phyloP scores from a whole-genome alignment of 2,888 invertebrate species.

The Chloroclystis v-ata region DNA sequence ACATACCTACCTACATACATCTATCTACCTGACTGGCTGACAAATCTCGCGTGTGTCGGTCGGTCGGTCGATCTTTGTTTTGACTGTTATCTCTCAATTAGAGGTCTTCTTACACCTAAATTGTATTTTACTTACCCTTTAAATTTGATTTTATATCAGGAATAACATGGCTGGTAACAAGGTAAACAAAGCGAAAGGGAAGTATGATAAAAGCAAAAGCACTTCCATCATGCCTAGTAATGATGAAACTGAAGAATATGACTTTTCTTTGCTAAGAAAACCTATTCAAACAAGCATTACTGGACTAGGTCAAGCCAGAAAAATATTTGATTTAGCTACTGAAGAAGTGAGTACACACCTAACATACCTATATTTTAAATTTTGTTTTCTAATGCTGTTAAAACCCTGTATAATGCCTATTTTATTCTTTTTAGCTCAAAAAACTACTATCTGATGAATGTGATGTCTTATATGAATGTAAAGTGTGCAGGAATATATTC shows the following conservation, averaged over 20 bases:
- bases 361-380: not conserved
- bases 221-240: constrained; percentile 40
- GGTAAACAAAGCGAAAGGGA: constrained; percentile 61
- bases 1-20: constrained; percentile 4
- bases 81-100: too few species aligned
- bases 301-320: constrained; percentile 83
- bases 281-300: constrained; percentile 83
- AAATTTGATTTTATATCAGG: not conserved
- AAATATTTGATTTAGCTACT: constrained; percentile 85
- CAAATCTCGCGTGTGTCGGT: not conserved
- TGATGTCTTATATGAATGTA: constrained; percentile 93
- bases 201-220: constrained; percentile 47
- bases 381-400: not conserved
- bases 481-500: constrained; percentile 90
- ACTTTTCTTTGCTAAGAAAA: constrained; percentile 79
- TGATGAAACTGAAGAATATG: constrained; percentile 66
- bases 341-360: constrained; percentile 80
- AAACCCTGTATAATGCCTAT: too few species aligned
- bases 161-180: constrained; percentile 64
- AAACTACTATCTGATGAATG: constrained; percentile 88
- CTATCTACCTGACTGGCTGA: not conserved
- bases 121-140: too few species aligned
- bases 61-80: not conserved
- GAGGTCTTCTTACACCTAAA: too few species aligned
- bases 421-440: constrained; percentile 78